A percentile compares a stretch with the other conserved stretches of the same genome.
Conservation (phyloP, 2,113 vertebrate species). For the Neolamprologus cancellatus region DNA sequence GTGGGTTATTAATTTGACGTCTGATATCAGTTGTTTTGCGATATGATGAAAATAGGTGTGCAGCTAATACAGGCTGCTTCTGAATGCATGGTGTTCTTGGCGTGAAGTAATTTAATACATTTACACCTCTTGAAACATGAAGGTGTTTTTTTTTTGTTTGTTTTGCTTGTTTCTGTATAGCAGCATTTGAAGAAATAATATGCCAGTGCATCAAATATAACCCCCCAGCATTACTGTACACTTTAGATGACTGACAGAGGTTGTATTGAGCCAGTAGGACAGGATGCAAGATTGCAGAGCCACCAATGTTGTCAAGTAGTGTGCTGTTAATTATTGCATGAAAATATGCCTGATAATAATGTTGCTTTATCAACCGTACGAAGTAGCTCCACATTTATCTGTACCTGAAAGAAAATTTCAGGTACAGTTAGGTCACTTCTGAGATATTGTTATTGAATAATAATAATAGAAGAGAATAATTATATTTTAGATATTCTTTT, state of each 20-base stretch:
- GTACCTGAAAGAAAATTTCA: not conserved
- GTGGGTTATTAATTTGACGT: not conserved
- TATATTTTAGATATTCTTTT: not conserved
- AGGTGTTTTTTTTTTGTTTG: rapidly evolving
- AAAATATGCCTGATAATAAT: not conserved
- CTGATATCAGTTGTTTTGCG: not conserved
- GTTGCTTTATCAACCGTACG: not conserved
- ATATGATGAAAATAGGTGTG: not conserved
- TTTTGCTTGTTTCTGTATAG: not conserved
- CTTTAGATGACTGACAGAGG: not conserved
- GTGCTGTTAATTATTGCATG: not conserved
- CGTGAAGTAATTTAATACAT: not conserved
- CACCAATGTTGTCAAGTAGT: not conserved
- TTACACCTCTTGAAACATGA: not conserved
- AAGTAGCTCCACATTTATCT: not conserved
- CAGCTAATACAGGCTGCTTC: not conserved
- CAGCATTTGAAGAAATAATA: not conserved
- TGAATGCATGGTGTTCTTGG: not conserved
- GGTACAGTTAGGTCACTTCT: not conserved
- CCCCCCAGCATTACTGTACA: not conserved
- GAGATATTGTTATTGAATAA: not conserved
- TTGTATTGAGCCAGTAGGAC: not conserved
- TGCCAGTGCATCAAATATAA: not conserved
- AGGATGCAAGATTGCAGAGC: not conserved
- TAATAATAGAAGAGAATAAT: not conserved